Base-by-base conservation (phyloP, 2,113 vertebrate species). In the Albula glossodonta region DNA sequence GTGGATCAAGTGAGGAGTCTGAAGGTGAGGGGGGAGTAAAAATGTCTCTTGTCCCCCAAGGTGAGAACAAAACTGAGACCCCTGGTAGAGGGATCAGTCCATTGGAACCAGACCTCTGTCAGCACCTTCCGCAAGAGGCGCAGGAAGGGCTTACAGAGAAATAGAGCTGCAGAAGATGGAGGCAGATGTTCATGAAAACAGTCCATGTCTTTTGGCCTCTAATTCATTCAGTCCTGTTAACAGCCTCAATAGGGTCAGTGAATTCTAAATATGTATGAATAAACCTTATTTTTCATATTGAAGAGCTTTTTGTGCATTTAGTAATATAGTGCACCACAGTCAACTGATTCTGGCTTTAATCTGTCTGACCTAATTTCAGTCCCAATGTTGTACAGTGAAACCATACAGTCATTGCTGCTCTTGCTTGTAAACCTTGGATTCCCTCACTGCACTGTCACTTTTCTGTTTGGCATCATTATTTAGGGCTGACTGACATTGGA, bases 1-100 rank as follows among this genome's bases (percentile, higher is more conserved):
- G 91, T 63, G 89, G 0, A 63, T 95, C 94, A 0, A 93, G 90
- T 2, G 85, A 83, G 25, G 93, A 90, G 17, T 86, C 89, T 0
- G 89, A 80, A 17, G 87, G 89, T 11, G 88, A 92, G 49, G 82
- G 70, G 4, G 57, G 52, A 74, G 41, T 51, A 17, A 22, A 31
- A 11, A 1, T 25, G 84, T 74, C n/a, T 48, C 25, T 51, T 10
- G 5, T 5, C 60, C 17, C 60, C 10, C 60, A 15, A 12, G 53
- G 53, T 56, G 53, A 56, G 53, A 12, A 56, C 7, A 56, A 56
- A 8, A 12, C 53, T 12, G 53, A 56, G 53, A 56, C 7, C 53
- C 53, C 53, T 56, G 7, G 7, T 2, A 15, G 31, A 41, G 31
- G 31, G 31, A 41, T 3, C 56, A 60, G 56, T 60, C 19, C n/a